A percentile compares a stretch with the other conserved stretches of the same genome.
Evolutionary conservation across 1,140 invertebrate genomes (phyloP).

Genomic region (Drosophila busckii): DNA sequence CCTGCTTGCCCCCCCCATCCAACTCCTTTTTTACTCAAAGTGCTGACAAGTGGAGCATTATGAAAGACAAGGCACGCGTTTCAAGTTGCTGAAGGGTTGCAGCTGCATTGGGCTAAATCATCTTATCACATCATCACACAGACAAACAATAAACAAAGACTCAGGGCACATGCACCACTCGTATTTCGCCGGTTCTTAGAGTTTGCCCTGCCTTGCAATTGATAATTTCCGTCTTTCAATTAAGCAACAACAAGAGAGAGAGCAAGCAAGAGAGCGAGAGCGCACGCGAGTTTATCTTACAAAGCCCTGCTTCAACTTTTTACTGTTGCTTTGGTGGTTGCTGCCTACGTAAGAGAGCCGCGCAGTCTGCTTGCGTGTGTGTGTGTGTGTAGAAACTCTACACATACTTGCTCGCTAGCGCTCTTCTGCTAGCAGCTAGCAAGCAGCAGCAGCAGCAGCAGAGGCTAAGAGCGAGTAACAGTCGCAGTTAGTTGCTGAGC

Average conservation of each 20-base stretch:
- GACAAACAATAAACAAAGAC: slow-evolving; percentile 37
- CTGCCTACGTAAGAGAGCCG: no score
- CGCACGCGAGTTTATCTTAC: slow-evolving; percentile 2
- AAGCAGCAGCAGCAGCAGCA: no score
- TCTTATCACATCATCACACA: slow-evolving; percentile 54
- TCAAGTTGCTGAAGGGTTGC: slow-evolving; percentile 13
- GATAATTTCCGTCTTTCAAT: slow-evolving; percentile 66
- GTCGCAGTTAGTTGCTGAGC: slow-evolving; percentile 23
- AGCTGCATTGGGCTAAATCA: slow-evolving; percentile 12
- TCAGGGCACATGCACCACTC: slow-evolving; percentile 9
- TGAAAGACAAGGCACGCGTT: slow-evolving; percentile 27
- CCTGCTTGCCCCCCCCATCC: neutral
- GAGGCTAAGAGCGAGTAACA: slow-evolving; percentile 46
- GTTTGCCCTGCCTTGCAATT: slow-evolving; percentile 45
- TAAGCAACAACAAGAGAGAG: slow-evolving; percentile 37
- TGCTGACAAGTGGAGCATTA: slow-evolving; percentile 40
- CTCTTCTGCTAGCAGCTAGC: slow-evolving; percentile 49
- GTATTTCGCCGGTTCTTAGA: slow-evolving; percentile 48
- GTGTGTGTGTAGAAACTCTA: slow-evolving; percentile 18
- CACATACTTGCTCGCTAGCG: slow-evolving; percentile 16
- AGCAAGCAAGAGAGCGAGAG: neutral
- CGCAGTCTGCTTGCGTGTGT: no score
- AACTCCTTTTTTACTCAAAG: neutral
- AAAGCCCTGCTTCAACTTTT: slow-evolving; percentile 64
- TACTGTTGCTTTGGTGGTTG: slow-evolving; percentile 29